Conservation (phyloP, 37 sponge, comb jelly and placozoan species). For the Mnemiopsis leidyi region DNA sequence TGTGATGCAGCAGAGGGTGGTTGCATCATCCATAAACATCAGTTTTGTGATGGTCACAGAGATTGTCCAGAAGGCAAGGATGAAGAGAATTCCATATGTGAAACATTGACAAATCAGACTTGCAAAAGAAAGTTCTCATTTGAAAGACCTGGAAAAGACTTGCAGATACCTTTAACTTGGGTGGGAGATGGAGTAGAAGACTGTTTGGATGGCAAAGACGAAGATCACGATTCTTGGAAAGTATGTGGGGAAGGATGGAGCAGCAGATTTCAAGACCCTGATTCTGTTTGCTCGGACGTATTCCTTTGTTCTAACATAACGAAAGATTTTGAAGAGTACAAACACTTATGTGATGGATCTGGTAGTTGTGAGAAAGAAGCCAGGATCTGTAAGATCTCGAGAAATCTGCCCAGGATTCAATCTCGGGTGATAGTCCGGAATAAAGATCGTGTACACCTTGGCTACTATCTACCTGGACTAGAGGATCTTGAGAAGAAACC, state of each 20-base stretch:
- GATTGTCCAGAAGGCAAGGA: constrained; percentile 21
- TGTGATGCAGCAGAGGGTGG: constrained; percentile 44
- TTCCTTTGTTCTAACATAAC: not conserved
- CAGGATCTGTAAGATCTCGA: not conserved
- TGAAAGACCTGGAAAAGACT: not conserved
- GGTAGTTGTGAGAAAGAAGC: not conserved
- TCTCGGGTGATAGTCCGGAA: not conserved
- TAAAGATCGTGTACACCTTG: not conserved
- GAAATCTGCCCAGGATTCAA: not conserved
- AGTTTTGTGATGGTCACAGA: not conserved
- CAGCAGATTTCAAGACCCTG: not conserved
- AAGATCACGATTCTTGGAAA: not conserved
- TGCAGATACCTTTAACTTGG: not conserved
- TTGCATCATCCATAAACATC: constrained; percentile 7
- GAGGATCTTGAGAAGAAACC: not conserved
- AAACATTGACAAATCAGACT: not conserved
- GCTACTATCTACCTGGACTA: not conserved
- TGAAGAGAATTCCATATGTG: not conserved
- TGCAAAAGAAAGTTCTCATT: not conserved
- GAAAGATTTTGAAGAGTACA: not conserved
- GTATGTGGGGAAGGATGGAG: not conserved
- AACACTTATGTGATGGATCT: not conserved
- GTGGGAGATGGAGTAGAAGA: constrained; percentile 27
- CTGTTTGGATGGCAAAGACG: not conserved
- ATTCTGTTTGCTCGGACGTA: not conserved